A percentile compares a stretch with the other conserved stretches of the same genome.
phyloP scores from a whole-genome alignment of 92 coral and sea anemone genomes.

The Parazoanthus darwini region DNA sequence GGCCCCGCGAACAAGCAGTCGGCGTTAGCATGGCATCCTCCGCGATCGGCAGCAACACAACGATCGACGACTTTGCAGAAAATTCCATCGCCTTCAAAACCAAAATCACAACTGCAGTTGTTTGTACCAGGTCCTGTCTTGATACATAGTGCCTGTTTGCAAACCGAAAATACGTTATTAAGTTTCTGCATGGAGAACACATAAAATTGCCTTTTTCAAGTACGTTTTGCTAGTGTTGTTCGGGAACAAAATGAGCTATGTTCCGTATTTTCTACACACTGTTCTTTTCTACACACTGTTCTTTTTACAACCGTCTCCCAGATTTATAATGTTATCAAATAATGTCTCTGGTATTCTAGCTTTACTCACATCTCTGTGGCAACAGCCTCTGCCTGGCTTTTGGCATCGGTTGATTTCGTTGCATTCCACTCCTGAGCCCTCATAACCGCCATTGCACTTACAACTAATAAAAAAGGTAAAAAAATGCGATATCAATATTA shows the following conservation, averaged over 20 bases:
- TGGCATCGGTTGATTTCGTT: conserved; percentile 78
- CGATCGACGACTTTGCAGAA: conserved; percentile 78
- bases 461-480: conserved; percentile 54
- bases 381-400: conserved; percentile 77
- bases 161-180: neutral
- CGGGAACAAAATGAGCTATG: neutral
- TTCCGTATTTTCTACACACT: too few species aligned
- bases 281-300: too few species aligned
- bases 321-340: too few species aligned
- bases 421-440: conserved; percentile 75
- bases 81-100: conserved; percentile 86
- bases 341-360: too few species aligned
- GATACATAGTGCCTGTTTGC: conserved; percentile 69
- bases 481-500: neutral
- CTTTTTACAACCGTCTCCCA: too few species aligned
- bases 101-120: conserved; percentile 77
- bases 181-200: neutral
- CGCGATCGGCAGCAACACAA: conserved; percentile 56
- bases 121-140: conserved; percentile 83
- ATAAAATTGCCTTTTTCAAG: neutral
- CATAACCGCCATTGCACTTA: conserved; percentile 79
- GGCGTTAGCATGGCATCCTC: conserved; percentile 83
- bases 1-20: conserved; percentile 77
- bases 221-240: neutral
- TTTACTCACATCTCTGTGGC: conserved; percentile 77